Evolutionary conservation across 2,797 vertebrate genomes (phyloP).

Genomic region (Sebastes hubbsi): DNA sequence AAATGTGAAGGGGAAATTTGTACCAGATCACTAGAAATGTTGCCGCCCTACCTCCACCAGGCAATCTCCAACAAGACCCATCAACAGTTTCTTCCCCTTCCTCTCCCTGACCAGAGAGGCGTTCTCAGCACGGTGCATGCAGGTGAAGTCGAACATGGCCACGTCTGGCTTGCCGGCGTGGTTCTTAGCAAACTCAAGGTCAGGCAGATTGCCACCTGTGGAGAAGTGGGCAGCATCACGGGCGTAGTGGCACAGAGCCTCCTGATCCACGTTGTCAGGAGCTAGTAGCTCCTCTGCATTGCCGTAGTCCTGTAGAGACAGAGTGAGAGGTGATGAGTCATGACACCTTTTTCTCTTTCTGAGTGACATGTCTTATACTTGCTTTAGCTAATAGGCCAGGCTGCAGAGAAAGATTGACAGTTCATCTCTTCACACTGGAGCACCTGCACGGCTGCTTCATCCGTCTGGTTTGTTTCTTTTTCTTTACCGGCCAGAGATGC

Average conservation of each 20-base stretch:
- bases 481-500: neutral
- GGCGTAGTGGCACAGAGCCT: conserved; percentile 87
- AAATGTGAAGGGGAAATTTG: neutral
- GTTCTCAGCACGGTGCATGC: conserved; percentile 93
- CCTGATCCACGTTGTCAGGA: conserved; percentile 81
- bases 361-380: conserved; percentile 6
- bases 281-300: conserved; percentile 87
- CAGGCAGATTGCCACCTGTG: conserved; percentile 85
- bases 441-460: neutral
- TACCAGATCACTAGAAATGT: neutral
- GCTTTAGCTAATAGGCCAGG: neutral
- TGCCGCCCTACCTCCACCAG: conserved; percentile 89
- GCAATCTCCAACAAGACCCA: conserved; percentile 92
- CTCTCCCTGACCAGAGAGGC: conserved; percentile 90
- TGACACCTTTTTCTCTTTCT: neutral
- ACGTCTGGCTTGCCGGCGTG: conserved; percentile 82
- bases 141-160: conserved; percentile 96
- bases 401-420: conserved; percentile 5
- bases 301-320: conserved; percentile 81
- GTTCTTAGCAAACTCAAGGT: conserved; percentile 87
- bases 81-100: conserved; percentile 83
- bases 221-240: conserved; percentile 90
- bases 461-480: conserved; percentile 10
- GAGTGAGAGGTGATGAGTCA: conserved; percentile 16
- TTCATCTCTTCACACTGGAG: neutral